Conservation (phyloP, 2,797 vertebrate species). For the Eurystomus glaucurus region DNA sequence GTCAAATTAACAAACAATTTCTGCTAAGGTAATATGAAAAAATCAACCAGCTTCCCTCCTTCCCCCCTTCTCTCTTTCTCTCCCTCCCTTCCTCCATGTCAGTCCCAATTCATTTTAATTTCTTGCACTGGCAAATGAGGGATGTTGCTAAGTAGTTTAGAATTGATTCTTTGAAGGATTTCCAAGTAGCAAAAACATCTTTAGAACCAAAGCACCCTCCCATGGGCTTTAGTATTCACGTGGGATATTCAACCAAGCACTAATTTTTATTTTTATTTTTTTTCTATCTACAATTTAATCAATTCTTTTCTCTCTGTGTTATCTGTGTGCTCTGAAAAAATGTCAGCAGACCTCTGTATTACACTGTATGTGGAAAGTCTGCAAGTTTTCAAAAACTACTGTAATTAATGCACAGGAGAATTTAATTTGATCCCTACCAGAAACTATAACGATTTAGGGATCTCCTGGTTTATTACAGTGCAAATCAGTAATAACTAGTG, state of each 20-base stretch:
- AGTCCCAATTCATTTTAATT: neutral
- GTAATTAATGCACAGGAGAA: neutral
- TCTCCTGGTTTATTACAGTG: neutral
- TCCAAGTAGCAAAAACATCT: neutral
- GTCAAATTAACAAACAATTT: neutral
- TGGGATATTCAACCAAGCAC: neutral
- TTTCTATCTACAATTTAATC: neutral
- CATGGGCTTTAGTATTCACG: neutral
- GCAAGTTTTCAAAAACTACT: neutral
- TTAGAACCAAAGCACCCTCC: neutral
- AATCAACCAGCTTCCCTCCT: neutral
- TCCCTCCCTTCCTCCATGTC: neutral
- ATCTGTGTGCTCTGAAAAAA: neutral
- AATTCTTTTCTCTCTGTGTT: neutral
- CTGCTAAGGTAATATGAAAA: neutral
- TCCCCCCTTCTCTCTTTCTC: neutral
- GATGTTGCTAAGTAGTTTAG: neutral
- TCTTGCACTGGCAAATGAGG: neutral
- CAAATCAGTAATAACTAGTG: neutral
- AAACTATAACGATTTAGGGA: neutral
- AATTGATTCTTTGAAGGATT: slow-evolving; percentile 6
- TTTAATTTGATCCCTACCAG: neutral
- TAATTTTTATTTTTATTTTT: neutral
- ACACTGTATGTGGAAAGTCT: neutral
- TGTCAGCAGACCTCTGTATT: neutral